Conservation (phyloP, 1,140 invertebrate species). For the Colletes latitarsis region DNA sequence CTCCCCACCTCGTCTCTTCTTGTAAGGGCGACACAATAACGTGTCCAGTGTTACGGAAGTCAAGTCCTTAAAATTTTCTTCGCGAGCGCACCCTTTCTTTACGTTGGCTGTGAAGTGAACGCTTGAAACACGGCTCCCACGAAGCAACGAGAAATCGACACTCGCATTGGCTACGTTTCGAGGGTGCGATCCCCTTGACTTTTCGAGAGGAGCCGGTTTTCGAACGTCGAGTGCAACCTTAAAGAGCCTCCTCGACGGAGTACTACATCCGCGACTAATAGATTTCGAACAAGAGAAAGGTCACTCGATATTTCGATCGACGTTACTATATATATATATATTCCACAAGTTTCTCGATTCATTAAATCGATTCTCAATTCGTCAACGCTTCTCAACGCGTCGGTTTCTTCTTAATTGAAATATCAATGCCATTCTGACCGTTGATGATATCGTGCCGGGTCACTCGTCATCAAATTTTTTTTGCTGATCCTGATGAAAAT, state of each 20-base stretch:
- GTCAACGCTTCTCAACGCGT: too few relatives aligned
- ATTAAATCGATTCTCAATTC: too few relatives aligned
- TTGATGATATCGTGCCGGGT: too few relatives aligned
- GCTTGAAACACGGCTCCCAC: slow-evolving; percentile 41
- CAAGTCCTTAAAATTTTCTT: slow-evolving; percentile 62
- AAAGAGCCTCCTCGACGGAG: slow-evolving; percentile 6
- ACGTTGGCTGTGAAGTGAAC: slow-evolving; percentile 49
- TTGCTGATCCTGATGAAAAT: slow-evolving; percentile 40
- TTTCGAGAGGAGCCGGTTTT: slow-evolving; percentile 14
- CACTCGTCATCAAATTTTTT: slow-evolving; percentile 4
- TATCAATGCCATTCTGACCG: too few relatives aligned
- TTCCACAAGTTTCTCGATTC: not conserved
- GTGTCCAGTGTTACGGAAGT: slow-evolving; percentile 45
- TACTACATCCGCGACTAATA: slow-evolving; percentile 1
- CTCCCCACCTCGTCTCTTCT: not conserved
- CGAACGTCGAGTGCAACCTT: slow-evolving; percentile 23
- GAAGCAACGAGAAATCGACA: slow-evolving; percentile 53
- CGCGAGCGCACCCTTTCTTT: slow-evolving; percentile 61
- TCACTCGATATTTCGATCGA: not conserved
- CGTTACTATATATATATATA: too few relatives aligned
- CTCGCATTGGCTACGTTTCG: slow-evolving; percentile 55
- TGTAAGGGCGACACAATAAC: slow-evolving; percentile 19
- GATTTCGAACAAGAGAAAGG: not conserved
- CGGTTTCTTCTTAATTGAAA: too few relatives aligned
- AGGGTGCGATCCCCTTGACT: slow-evolving; percentile 51